These are phyloP conservation scores for Rhabdomys pumilio DNA, from an alignment of 2,797 vertebrate species.

Conservation along the genomic window DNA sequence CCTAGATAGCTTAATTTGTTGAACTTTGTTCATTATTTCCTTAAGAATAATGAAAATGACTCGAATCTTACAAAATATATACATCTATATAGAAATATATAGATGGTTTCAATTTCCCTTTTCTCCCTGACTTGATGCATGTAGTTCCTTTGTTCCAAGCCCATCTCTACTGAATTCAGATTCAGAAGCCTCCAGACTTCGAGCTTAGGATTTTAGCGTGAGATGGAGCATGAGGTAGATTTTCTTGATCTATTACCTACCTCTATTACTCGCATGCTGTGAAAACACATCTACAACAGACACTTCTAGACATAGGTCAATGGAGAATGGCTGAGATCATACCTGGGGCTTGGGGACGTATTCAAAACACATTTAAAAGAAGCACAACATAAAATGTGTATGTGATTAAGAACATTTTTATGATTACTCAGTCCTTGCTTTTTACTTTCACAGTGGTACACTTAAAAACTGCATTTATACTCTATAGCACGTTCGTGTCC, in stretches of 20 bases:
- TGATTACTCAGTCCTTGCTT: background rate
- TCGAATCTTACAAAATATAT: background rate
- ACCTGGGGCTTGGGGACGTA: background rate
- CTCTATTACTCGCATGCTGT: conserved; percentile 9
- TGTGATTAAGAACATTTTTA: conserved; percentile 28
- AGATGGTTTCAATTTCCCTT: background rate
- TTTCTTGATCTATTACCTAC: background rate
- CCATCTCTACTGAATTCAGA: background rate
- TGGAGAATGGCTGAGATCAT: background rate
- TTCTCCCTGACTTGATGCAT: background rate
- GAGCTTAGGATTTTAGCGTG: background rate
- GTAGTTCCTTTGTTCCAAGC: background rate
- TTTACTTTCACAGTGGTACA: background rate
- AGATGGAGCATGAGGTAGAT: background rate
- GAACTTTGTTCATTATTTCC: background rate
- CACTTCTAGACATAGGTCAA: background rate
- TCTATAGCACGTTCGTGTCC: background rate
- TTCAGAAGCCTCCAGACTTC: background rate
- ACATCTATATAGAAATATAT: background rate
- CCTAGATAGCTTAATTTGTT: background rate
- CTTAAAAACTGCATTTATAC: conserved; percentile 13
- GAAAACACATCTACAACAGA: background rate
- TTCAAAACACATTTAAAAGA: conserved; percentile 12
- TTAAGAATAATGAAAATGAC: conserved; percentile 27
- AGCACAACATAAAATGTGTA: conserved; percentile 39